Percentiles rank a stretch among this genome's conserved stretches.
phyloP scores from a whole-genome alignment of 1,140 invertebrate genomes.

The Atta texana region DNA sequence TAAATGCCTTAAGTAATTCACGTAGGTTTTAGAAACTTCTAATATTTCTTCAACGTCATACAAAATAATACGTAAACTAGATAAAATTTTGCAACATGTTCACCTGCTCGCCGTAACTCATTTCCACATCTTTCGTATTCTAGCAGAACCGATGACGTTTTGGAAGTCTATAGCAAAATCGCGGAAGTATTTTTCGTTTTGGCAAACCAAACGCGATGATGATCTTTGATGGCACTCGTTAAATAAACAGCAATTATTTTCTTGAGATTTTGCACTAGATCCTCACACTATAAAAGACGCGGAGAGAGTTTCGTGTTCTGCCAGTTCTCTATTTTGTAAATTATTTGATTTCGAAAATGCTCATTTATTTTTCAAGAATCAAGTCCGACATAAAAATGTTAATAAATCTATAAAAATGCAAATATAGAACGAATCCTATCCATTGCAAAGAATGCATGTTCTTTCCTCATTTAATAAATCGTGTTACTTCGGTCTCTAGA shows the following conservation, averaged over 20 bases:
- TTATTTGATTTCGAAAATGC: neutral
- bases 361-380: neutral
- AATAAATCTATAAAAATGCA: no score
- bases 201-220: constrained; percentile 50
- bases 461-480: neutral
- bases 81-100: constrained; percentile 46
- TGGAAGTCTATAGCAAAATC: neutral
- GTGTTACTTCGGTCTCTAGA: no score
- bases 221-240: neutral
- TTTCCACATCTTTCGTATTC: neutral
- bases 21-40: constrained; percentile 20
- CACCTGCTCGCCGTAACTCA: constrained; percentile 52
- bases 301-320: constrained; percentile 15
- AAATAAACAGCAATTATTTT: constrained; percentile 54
- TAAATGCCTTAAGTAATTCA: no score
- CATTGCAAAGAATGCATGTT: neutral
- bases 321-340: constrained; percentile 41
- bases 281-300: neutral
- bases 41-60: neutral
- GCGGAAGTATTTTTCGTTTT: constrained; percentile 51
- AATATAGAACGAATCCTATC: neutral
- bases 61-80: neutral
- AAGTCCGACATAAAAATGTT: neutral
- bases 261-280: neutral
- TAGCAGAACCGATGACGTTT: constrained; percentile 39